These are phyloP conservation scores for Percopsis transmontana DNA, from an alignment of 2,113 vertebrate species.

Conservation along the genomic window DNA sequence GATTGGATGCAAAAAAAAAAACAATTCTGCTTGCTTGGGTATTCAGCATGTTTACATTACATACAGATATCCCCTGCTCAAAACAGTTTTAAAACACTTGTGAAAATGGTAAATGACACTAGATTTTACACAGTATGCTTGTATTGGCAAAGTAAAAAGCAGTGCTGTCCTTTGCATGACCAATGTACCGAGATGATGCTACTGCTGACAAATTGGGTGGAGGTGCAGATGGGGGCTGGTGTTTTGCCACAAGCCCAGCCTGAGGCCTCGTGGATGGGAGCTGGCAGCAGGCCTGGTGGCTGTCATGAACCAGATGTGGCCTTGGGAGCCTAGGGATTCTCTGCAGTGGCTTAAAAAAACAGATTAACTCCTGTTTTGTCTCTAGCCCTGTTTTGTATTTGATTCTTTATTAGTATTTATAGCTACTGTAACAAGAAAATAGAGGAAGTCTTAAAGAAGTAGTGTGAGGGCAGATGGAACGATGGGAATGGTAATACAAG, in stretches of 20 bases:
- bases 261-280: slow-evolving; percentile 51
- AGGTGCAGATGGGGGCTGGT: slow-evolving; percentile 30
- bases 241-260: slow-evolving; percentile 61
- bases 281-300: slow-evolving; percentile 52
- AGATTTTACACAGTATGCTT: no score
- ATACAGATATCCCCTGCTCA: no score
- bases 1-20: no score
- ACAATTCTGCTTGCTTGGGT: no score
- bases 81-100: no score
- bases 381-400: slow-evolving; percentile 14
- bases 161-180: neutral
- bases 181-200: neutral
- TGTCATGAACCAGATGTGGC: slow-evolving; percentile 74
- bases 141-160: neutral
- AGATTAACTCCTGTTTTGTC: slow-evolving; percentile 6
- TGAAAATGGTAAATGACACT: no score
- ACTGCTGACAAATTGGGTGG: neutral
- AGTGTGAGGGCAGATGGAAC: no score
- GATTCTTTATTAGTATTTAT: neutral
- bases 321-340: slow-evolving; percentile 62
- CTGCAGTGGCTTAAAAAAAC: slow-evolving; percentile 35
- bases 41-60: no score
- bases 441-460: no score
- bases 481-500: no score
- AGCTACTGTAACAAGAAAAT: no score